Base-by-base conservation (phyloP, 1,140 invertebrate species). In the Eciton burchellii region DNA sequence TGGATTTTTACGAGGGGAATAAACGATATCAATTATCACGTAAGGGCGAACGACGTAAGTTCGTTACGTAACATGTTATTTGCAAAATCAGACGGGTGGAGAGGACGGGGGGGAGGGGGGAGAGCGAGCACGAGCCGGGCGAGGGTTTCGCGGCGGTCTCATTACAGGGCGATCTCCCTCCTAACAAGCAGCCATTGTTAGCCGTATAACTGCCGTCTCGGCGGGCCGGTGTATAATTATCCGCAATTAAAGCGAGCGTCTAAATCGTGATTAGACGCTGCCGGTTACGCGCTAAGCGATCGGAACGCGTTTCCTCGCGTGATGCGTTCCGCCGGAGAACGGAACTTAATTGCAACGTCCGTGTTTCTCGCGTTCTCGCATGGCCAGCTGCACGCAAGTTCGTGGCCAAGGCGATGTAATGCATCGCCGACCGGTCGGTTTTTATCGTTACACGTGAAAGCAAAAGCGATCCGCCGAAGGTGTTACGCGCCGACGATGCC, bases 151-250 rank as follows among this genome's bases (percentile, higher is more conserved):
- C 43, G 41, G 52, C 29, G 35, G 52, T 79, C 35, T 70, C 35
- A n/a, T 79, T 68, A 79, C 12, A 57, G 16, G 21, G 63, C 21
- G 35, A 57, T 79, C 49, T 62, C 43, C 12, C 19, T 24, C 49
- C 35, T 79, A 79, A 79, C 35, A 57, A 79, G 74, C 62, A 6
- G 12, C 29, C n/a, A 79, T 68, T 70, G 63, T 79, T 79, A 57
- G 3, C 45, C 19, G 24, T n/a, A 65, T 47, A 79, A 68, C 8
- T 41, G 35, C 21, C 29, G 21, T n/a, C 59, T 56, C 16, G 29
- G 8, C 47, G 12, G n/a, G 16, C n/a, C 26, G 12, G 9, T 26
- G 19, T 70, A 54, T 79, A 79, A 79, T 79, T 57, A 68, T 56
- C 62, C 14, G 63, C 62, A 45, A 56, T 79, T 35, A 35, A 70